Evolutionary conservation across 2,888 invertebrate genomes (phyloP).

Genomic region (Sturmia bella): DNA sequence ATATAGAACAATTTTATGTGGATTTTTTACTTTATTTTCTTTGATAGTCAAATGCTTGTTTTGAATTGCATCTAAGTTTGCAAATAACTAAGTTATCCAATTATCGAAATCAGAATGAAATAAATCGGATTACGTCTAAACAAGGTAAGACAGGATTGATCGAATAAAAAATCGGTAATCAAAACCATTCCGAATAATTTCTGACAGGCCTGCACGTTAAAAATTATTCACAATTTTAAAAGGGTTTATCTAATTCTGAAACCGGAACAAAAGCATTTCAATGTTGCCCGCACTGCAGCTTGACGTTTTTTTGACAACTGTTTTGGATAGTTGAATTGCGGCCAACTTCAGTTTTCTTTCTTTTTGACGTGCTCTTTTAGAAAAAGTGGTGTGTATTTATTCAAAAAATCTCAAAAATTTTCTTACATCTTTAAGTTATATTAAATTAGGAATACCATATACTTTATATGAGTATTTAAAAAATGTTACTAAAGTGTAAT

Average conservation of each 20-base stretch:
- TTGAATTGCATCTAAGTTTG: too few relatives aligned
- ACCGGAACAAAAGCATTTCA: conserved; percentile 63
- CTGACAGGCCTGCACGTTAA: too few relatives aligned
- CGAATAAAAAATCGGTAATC: too few relatives aligned
- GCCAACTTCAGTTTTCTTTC: conserved; percentile 79
- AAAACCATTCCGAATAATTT: too few relatives aligned
- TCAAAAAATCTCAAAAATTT: conserved; percentile 75
- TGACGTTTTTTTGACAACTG: conserved; percentile 52
- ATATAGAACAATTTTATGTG: too few relatives aligned
- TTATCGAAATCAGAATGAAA: too few relatives aligned
- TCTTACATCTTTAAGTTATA: conserved; percentile 73
- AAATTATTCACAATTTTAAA: too few relatives aligned
- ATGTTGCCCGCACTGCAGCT: conserved; percentile 68
- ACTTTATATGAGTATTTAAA: conserved; percentile 21
- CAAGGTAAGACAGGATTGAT: too few relatives aligned
- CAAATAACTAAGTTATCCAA: too few relatives aligned
- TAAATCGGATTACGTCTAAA: too few relatives aligned
- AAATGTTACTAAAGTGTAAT: conserved; percentile 66
- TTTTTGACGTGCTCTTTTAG: conserved; percentile 80
- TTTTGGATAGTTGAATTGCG: conserved; percentile 60
- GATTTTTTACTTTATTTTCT: too few relatives aligned
- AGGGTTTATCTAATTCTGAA: conserved; percentile 37
- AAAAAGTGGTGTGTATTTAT: conserved; percentile 77
- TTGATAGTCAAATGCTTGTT: too few relatives aligned
- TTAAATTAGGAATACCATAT: conserved; percentile 52